Evolutionary conservation across 2,797 vertebrate species (phyloP), one percentile per base, ranked within the genome.

Genomic region (Oreortyx pictus): DNA sequence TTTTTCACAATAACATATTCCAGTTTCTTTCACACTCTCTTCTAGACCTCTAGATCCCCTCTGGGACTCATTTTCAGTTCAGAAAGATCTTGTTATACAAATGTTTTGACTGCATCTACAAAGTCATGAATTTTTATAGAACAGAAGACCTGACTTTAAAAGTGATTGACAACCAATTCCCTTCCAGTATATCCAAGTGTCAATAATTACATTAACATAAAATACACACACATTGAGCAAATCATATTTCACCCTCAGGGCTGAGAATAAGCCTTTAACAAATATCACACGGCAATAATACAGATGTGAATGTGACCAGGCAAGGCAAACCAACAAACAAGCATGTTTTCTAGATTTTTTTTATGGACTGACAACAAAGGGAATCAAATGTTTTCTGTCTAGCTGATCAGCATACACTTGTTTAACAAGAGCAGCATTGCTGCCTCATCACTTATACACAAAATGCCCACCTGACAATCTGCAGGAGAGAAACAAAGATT

Each of bases 51-150:
- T 35, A 66, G 59, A 77, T 57, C 47, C 71, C 82, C 44, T 71
- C 46, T 61, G 68, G 82, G 89, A 43, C 52, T 86, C 25, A 2
- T 90, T 83, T 88, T 67, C 78, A 94, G 90, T 61, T 89, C 87
- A 86, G 85, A 83, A 91, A 91, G 74, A 49, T 46, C 66, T 64
- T 64, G 43, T 44, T 80, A 74, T 39, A 82, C 43, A 93, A 86
- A 91, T 85, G 62, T 92, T 96, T 93, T 93, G 61, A 92, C 82
- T 93, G 68, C 35, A 79, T 56, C n/a, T 71, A 86, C 37, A 74
- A 81, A 89, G 82, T 50, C 44, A 89, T 59, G 25, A 77, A 64
- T 86, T 93, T 87, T 88, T 74, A 89, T 17, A 49, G 79, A 89
- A 88, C 35, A 76, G 54, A 90, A 82, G 86, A 74, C 50, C 46